phyloP scores from a whole-genome alignment of 2,113 vertebrate genomes.

The Chaetura pelagica region DNA sequence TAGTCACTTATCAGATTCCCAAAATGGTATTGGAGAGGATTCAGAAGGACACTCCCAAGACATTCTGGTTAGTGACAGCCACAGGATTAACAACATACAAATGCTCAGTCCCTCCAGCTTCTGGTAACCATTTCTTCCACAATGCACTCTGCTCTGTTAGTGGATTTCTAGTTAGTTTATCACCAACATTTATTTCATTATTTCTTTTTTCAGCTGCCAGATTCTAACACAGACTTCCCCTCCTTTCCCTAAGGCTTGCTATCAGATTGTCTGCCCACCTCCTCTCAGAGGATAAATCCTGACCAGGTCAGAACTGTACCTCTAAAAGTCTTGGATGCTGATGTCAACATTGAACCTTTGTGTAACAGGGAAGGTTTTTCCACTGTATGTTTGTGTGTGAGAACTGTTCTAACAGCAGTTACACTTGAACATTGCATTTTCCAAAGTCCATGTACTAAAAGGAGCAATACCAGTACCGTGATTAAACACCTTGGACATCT shows the following conservation, averaged over 20 bases:
- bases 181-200: background rate
- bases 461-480: background rate
- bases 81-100: background rate
- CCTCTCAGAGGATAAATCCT: background rate
- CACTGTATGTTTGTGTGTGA: background rate
- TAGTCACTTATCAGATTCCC: conserved; percentile 39
- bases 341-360: background rate
- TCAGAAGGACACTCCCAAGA: conserved; percentile 37
- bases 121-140: background rate
- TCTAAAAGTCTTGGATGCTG: background rate
- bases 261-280: background rate
- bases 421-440: background rate
- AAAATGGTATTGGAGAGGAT: conserved; percentile 44
- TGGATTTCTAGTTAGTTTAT: background rate
- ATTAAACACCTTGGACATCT: background rate
- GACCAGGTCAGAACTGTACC: background rate
- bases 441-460: background rate
- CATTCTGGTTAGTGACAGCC: background rate
- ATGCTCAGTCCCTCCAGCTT: background rate
- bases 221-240: background rate
- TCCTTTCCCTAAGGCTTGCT: background rate
- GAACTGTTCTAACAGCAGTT: background rate
- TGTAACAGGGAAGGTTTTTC: accelerated
- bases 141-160: background rate
- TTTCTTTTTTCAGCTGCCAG: background rate